A percentile compares a stretch with the other conserved stretches of the same genome.
Conservation (phyloP, 1,140 invertebrate genomes). For the Lerema accius region DNA sequence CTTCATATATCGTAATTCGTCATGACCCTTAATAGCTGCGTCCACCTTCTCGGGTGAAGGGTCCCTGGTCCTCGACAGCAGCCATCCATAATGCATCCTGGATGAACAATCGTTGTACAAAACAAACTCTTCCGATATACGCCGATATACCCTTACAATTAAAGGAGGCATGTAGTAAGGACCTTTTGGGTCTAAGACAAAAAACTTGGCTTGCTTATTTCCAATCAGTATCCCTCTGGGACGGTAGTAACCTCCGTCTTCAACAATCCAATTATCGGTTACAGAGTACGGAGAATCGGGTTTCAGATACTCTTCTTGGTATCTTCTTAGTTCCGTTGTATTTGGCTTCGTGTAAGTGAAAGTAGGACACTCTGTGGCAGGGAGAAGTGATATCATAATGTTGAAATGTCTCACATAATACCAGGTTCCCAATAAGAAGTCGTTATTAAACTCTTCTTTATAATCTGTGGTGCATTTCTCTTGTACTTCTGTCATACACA, state of each 20-base stretch:
- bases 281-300: slow-evolving; percentile 28
- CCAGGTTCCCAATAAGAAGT: slow-evolving; percentile 37
- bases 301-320: slow-evolving; percentile 12
- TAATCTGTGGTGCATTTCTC: background rate
- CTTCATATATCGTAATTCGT: slow-evolving; percentile 16
- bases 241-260: background rate
- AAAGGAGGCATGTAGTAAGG: slow-evolving; percentile 6
- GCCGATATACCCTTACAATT: slow-evolving; percentile 20
- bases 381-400: background rate
- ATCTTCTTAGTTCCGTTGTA: slow-evolving; percentile 22
- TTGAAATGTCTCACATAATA: slow-evolving; percentile 34
- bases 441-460: slow-evolving; percentile 8
- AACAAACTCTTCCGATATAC: slow-evolving; percentile 34
- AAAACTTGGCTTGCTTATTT: slow-evolving; percentile 32
- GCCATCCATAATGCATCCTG: slow-evolving; percentile 27
- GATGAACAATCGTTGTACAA: slow-evolving; percentile 25
- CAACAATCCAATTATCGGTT: slow-evolving; percentile 16
- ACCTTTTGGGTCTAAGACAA: slow-evolving; percentile 16
- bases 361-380: slow-evolving; percentile 14
- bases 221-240: slow-evolving; percentile 32
- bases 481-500: background rate
- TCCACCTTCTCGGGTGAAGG: slow-evolving; percentile 23
- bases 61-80: slow-evolving; percentile 29
- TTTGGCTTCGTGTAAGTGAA: slow-evolving; percentile 20
- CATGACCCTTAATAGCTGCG: slow-evolving; percentile 23